Conservation (phyloP, 2,888 invertebrate genomes). For the Agapetus fuscipes region DNA sequence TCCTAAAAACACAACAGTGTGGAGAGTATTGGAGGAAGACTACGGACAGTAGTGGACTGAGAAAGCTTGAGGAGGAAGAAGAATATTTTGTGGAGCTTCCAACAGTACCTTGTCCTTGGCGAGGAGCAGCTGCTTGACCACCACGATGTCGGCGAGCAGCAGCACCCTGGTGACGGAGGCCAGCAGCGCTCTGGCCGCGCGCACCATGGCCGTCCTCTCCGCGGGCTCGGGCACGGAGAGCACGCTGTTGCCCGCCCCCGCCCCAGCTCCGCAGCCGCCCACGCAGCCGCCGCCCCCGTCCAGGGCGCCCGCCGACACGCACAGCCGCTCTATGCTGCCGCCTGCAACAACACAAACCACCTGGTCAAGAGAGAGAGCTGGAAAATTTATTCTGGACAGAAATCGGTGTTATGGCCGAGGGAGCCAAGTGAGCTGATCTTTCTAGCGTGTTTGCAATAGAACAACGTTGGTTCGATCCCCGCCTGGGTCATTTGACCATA, state of each 20-base stretch:
- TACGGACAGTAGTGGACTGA: too few relatives aligned
- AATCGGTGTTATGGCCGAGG: too few relatives aligned
- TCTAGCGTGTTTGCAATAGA: too few relatives aligned
- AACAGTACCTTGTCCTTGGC: constrained; percentile 97
- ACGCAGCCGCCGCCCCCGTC: constrained; percentile 66
- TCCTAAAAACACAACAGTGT: too few relatives aligned
- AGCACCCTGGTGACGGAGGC: constrained; percentile 93
- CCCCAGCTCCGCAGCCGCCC: constrained; percentile 56
- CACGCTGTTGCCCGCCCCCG: constrained; percentile 46
- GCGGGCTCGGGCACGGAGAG: constrained; percentile 53
- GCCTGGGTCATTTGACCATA: too few relatives aligned
- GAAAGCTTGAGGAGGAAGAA: too few relatives aligned
- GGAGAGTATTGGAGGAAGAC: too few relatives aligned
- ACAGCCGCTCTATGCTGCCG: constrained; percentile 83
- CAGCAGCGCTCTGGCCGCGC: constrained; percentile 86
- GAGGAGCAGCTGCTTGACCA: constrained; percentile 89
- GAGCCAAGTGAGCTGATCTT: too few relatives aligned
- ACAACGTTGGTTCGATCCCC: too few relatives aligned
- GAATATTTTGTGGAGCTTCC: too few relatives aligned
- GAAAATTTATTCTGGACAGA: too few relatives aligned
- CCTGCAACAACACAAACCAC: constrained; percentile 49
- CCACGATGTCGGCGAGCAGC: constrained; percentile 92
- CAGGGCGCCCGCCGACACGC: constrained; percentile 49
- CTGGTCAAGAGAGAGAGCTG: too few relatives aligned
- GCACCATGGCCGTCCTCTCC: constrained; percentile 66